Conservation (phyloP, 1,140 invertebrate species). For the Andricus grossulariae region DNA sequence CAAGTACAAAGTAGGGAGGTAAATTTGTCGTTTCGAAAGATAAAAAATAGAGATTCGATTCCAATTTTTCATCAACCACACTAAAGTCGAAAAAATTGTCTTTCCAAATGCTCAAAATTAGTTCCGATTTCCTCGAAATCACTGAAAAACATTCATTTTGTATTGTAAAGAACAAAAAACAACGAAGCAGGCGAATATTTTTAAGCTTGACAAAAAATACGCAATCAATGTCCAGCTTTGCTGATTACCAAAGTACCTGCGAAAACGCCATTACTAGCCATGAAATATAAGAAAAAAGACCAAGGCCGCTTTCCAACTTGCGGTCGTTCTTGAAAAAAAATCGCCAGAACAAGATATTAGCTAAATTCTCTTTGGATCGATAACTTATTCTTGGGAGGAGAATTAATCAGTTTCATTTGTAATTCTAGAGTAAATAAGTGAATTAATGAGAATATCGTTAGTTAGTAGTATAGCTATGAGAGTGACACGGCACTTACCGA, state of each 20-base stretch:
- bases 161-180: too few species aligned
- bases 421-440: too few species aligned
- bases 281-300: conserved; percentile 23
- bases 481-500: too few species aligned
- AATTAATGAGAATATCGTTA: too few species aligned
- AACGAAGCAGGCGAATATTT: neutral
- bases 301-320: conserved; percentile 44
- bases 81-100: too few species aligned
- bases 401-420: too few species aligned
- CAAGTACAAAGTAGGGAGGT: neutral
- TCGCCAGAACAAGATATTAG: neutral
- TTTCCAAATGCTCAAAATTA: too few species aligned
- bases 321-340: conserved; percentile 14
- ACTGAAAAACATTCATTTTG: too few species aligned
- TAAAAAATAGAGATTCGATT: neutral
- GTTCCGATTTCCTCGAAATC: too few species aligned
- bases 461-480: too few species aligned
- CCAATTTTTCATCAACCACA: too few species aligned
- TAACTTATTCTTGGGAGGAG: neutral
- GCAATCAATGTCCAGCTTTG: conserved; percentile 23
- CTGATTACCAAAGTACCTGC: conserved; percentile 51
- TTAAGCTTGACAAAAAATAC: neutral
- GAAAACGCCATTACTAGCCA: conserved; percentile 27
- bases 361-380: conserved; percentile 29
- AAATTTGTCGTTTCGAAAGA: neutral